Conservation (phyloP, 2,797 vertebrate species). For the Glossophaga mutica region DNA sequence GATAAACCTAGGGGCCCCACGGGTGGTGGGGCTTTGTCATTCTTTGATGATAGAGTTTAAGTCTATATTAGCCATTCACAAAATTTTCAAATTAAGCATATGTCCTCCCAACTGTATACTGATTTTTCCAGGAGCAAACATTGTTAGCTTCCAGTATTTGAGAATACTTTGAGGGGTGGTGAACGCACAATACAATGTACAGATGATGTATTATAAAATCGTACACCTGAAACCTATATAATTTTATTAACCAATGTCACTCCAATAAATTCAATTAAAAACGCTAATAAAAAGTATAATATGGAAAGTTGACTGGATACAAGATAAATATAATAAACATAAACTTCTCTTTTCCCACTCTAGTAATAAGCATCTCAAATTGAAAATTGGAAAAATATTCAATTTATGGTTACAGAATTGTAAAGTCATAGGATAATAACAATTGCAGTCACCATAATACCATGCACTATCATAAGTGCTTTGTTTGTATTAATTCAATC, state of each 20-base stretch:
- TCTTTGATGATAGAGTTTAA: neutral
- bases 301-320: neutral
- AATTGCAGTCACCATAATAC: neutral
- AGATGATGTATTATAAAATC: neutral
- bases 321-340: neutral
- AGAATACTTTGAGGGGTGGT: neutral
- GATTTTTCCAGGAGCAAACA: neutral
- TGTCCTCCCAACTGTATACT: neutral
- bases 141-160: neutral
- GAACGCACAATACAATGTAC: neutral
- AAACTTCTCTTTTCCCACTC: neutral
- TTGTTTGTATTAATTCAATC: neutral
- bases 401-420: neutral
- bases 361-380: neutral
- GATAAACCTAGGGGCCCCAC: accelerated
- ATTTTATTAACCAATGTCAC: neutral
- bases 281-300: neutral
- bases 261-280: neutral
- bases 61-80: neutral
- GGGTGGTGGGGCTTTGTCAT: neutral
- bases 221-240: neutral
- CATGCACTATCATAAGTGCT: neutral
- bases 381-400: neutral
- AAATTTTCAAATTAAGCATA: neutral
- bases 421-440: neutral